A percentile compares a stretch with the other conserved stretches of the same genome.
These are phyloP conservation scores for Tetheella fluctuosa DNA, from an alignment of 2,888 invertebrate species.

Conservation along the genomic window DNA sequence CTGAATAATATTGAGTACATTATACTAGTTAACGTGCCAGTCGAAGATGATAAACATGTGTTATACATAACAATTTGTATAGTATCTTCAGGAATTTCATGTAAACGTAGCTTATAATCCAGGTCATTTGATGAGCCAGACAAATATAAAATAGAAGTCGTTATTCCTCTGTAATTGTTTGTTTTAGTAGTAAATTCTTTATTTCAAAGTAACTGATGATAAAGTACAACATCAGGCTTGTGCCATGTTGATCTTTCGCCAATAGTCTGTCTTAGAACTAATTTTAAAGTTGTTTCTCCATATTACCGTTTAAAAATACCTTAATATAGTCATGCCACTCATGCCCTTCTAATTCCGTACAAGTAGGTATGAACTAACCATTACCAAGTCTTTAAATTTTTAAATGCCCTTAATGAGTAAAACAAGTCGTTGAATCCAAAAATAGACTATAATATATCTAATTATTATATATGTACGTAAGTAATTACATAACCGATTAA, in stretches of 20 bases:
- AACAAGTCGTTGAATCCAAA: constrained; percentile 11
- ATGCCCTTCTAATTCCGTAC: constrained; percentile 9
- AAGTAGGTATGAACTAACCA: not conserved
- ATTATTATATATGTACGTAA: not conserved
- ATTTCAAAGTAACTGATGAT: no score
- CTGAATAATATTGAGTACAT: not conserved
- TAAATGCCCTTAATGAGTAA: constrained; percentile 12
- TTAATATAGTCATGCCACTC: not conserved
- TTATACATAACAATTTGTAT: no score
- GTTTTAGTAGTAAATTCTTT: not conserved
- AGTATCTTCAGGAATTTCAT: no score
- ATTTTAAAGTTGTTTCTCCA: not conserved
- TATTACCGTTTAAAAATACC: not conserved
- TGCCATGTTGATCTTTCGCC: not conserved
- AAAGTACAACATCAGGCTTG: not conserved
- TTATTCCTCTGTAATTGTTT: no score
- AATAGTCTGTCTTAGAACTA: not conserved
- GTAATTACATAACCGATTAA: constrained; percentile 12
- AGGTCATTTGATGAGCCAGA: no score
- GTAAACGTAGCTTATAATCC: no score
- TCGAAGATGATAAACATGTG: not conserved
- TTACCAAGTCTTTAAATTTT: constrained; percentile 7
- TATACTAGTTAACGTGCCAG: not conserved
- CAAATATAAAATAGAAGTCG: no score
- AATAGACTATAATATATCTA: constrained; percentile 18